These are phyloP conservation scores for Phortica okadai DNA, from an alignment of 2,888 invertebrate species.

Conservation along the genomic window DNA sequence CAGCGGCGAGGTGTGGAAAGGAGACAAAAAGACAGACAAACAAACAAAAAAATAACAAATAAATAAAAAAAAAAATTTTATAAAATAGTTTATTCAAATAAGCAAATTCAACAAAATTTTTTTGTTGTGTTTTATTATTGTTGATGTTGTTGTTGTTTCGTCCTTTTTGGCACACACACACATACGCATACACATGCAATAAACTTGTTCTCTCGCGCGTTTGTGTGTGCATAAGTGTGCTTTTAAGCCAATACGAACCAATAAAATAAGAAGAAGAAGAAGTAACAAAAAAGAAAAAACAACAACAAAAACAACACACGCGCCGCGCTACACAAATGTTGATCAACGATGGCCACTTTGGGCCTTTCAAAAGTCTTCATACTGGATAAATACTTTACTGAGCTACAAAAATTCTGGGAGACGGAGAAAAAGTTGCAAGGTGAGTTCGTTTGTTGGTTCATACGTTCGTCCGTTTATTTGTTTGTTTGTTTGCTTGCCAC, in stretches of 20 bases:
- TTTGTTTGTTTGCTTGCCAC: not conserved
- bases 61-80: not conserved
- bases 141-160: not conserved
- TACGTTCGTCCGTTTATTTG: not conserved
- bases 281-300: not conserved
- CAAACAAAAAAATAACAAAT: not conserved
- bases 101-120: slow-evolving; percentile 6
- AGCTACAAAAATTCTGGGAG: slow-evolving; percentile 97
- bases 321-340: slow-evolving; percentile 72
- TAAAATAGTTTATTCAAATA: slow-evolving; percentile 27
- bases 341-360: slow-evolving; percentile 89
- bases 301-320: not conserved
- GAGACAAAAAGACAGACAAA: not conserved
- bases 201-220: not conserved
- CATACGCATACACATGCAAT: too few species aligned
- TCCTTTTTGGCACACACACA: slow-evolving; percentile 1
- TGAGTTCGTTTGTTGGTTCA: slow-evolving; percentile 77
- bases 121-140: too few species aligned
- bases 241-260: not conserved
- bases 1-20: not conserved
- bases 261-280: too few species aligned
- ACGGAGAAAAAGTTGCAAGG: slow-evolving; percentile 97
- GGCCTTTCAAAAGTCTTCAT: slow-evolving; percentile 98
- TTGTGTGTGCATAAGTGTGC: not conserved
- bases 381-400: slow-evolving; percentile 97